phyloP scores from a whole-genome alignment of 2,113 vertebrate genomes.

The Setophaga kirtlandii region DNA sequence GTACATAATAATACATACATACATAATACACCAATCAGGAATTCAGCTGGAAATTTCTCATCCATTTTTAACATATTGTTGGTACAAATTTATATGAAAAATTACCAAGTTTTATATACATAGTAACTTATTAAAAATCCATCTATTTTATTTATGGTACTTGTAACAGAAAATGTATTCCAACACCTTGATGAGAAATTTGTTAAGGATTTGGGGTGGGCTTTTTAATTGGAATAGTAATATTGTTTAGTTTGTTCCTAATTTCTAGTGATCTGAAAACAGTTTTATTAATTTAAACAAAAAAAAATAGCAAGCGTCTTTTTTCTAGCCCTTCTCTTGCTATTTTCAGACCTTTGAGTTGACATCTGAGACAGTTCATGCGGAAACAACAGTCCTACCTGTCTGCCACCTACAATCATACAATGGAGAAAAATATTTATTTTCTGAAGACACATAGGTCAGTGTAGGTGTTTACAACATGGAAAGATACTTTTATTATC shows the following conservation, averaged over 20 bases:
- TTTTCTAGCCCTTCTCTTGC: not conserved
- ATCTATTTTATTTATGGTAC: not conserved
- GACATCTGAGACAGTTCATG: not conserved
- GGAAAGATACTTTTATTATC: not conserved
- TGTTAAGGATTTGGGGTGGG: not conserved
- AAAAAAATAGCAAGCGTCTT: not conserved
- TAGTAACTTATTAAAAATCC: not conserved
- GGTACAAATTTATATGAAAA: not conserved
- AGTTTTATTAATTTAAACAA: not conserved
- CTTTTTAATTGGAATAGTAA: not conserved
- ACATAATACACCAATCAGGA: not conserved
- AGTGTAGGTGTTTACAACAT: not conserved
- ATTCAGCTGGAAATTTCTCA: not conserved
- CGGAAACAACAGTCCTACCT: not conserved
- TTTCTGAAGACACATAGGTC: not conserved
- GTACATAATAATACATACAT: too few relatives aligned
- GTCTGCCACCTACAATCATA: not conserved
- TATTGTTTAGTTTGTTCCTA: not conserved
- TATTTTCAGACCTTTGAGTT: not conserved
- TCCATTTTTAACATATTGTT: not conserved
- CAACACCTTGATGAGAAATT: not conserved
- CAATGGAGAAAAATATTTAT: not conserved
- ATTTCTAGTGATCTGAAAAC: not conserved
- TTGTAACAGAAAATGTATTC: not conserved
- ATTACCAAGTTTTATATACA: not conserved